Evolutionary conservation across 2,888 invertebrate genomes (phyloP), one percentile per base, ranked within the genome.

Genomic region (Pharmacophagus antenor): DNA sequence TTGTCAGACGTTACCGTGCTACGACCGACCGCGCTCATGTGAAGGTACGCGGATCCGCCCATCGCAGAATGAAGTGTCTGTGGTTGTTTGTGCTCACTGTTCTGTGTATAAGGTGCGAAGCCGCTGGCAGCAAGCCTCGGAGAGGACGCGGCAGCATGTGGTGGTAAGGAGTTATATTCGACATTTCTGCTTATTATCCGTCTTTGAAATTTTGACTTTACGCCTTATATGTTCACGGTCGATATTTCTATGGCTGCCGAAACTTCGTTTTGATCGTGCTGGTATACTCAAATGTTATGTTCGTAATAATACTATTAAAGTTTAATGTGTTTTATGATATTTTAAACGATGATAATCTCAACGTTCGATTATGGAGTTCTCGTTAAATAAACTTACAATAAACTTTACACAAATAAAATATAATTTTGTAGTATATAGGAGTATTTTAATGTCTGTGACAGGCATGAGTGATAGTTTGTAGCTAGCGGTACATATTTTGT

Each of bases 81-180:
- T 91, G 93, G 77, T 85, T 92, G 76, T 84, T 88, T 78, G 89
- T 88, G 84, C 83, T 92, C 76, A 82, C 91, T 67, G 85, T 92
- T 80, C 72, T 90, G 87, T 88, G 88, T 83, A 85, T 84, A 80
- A 74, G 88, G 79, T 84, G 86, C 79, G 84, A 85, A 62, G 79
- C 88, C 80, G 82, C 85, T 67, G 85, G 81, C 70, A 93, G 92
- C 78, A 94, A 94, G 78, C 92, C 93, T 71, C 93, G 95, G 80
- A 92, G 96, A 79, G 96, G 96, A 76, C 93, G 96, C 77, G 96
- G 97, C 82, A 96, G 96, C 73, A 96, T 96, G 95, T 97, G 97
- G 97, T 97, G 97, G 96, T 97, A 91, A 92, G 96, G 92, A 70
- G 50, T 54, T 12, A 49, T 49, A 42, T 25, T 10, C 50, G 54